These are phyloP conservation scores for Gymnogyps californianus DNA, from an alignment of 2,113 vertebrate genomes.

Conservation along the genomic window DNA sequence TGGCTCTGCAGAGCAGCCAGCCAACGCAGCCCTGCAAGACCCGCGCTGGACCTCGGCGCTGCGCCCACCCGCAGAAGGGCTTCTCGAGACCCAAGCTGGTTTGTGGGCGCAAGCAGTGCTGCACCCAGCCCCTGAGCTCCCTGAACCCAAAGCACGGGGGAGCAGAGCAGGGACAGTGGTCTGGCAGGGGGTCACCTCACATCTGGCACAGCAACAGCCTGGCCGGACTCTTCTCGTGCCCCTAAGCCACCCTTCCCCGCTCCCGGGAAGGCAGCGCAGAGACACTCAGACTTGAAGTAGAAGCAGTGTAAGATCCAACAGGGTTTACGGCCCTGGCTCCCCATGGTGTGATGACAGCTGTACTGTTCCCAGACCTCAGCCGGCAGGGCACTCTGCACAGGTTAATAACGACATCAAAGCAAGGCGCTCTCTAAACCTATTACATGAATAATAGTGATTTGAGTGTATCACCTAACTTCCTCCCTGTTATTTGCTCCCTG, in stretches of 20 bases:
- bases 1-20: not conserved
- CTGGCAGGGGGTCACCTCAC: not conserved
- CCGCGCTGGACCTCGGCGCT: fast-evolving
- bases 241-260: not conserved
- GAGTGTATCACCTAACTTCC: not conserved
- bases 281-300: fast-evolving
- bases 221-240: not conserved
- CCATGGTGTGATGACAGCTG: fast-evolving
- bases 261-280: fast-evolving
- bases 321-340: not conserved
- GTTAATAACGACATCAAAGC: not conserved
- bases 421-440: fast-evolving
- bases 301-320: fast-evolving
- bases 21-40: not conserved
- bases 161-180: not conserved
- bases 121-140: not conserved
- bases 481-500: not conserved
- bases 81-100: not conserved
- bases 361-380: not conserved
- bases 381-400: not conserved
- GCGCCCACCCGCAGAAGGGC: not conserved
- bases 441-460: not conserved
- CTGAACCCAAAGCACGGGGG: fast-evolving
- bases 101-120: not conserved
- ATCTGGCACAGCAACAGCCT: not conserved